phyloP scores from a whole-genome alignment of 2,797 vertebrate genomes.

The Eleutherodactylus coqui region DNA sequence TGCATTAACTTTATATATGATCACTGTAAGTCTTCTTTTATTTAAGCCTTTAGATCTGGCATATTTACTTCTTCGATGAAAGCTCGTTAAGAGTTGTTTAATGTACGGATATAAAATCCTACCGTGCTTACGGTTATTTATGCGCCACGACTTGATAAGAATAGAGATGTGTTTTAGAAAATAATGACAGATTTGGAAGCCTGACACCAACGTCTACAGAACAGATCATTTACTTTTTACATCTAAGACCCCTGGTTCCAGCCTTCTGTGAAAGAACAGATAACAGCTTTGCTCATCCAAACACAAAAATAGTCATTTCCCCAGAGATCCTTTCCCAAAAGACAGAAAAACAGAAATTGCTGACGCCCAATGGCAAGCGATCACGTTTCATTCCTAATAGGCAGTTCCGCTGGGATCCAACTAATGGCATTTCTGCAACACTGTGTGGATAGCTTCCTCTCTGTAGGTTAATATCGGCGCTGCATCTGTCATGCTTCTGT shows the following conservation, averaged over 20 bases:
- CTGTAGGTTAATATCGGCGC: constrained; percentile 57
- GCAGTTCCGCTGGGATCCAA: constrained; percentile 52
- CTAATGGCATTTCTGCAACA: constrained; percentile 52
- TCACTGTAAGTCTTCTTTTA: not conserved
- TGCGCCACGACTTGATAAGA: not conserved
- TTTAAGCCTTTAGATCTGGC: not conserved
- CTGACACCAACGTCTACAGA: constrained; percentile 1
- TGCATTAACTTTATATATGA: not conserved
- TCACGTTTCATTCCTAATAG: constrained; percentile 54
- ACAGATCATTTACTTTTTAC: constrained; percentile 33
- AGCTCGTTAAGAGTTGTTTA: not conserved
- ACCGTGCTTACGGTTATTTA: not conserved
- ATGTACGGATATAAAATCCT: not conserved
- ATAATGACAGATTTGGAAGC: constrained; percentile 6
- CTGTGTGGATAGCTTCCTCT: constrained; percentile 38
- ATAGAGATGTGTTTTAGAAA: not conserved
- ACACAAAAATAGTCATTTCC: constrained; percentile 49
- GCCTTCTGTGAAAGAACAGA: constrained; percentile 35
- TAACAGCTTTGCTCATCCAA: constrained; percentile 48
- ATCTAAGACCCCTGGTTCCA: constrained; percentile 1
- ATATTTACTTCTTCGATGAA: not conserved
- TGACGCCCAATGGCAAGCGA: constrained; percentile 49
- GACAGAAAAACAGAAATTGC: constrained; percentile 21
- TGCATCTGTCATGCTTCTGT: constrained; percentile 57
- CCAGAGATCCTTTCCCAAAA: constrained; percentile 33